These are phyloP conservation scores for Clupea harengus DNA, from an alignment of 2,113 vertebrate species.

Conservation along the genomic window DNA sequence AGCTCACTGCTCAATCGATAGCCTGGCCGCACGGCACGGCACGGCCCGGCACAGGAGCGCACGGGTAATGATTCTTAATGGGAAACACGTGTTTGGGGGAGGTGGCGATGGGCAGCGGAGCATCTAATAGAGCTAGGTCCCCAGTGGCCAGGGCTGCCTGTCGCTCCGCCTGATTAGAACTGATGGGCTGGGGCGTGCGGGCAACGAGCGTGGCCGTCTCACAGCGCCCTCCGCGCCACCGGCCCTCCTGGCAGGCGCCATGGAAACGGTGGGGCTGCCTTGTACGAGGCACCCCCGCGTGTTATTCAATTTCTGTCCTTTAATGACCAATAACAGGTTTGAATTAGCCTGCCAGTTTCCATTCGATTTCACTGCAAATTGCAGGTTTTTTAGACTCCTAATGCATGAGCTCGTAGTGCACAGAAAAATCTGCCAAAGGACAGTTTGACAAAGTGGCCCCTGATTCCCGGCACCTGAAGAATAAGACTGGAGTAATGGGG, in stretches of 20 bases:
- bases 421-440: constrained; percentile 29
- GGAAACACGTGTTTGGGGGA: constrained; percentile 59
- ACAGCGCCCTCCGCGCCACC: constrained; percentile 30
- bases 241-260: constrained; percentile 8
- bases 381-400: constrained; percentile 52
- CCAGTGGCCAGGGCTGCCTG: constrained; percentile 55
- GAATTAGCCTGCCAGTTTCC: constrained; percentile 74
- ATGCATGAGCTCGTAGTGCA: constrained; percentile 28
- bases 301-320: constrained; percentile 76
- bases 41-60: constrained; percentile 10
- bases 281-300: constrained; percentile 34
- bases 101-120: constrained; percentile 8
- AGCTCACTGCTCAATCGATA: not conserved
- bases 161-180: constrained; percentile 70
- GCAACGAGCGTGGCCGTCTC: constrained; percentile 51
- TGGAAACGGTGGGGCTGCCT: constrained; percentile 20
- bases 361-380: constrained; percentile 63
- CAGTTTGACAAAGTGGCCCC: constrained; percentile 44
- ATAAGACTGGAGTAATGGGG: constrained; percentile 17
- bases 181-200: constrained; percentile 65
- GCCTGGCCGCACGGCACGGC: not conserved
- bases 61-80: constrained; percentile 65
- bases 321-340: constrained; percentile 65
- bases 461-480: constrained; percentile 39
- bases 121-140: constrained; percentile 65